Base-by-base conservation (phyloP, 2,888 invertebrate species). In the Chironomus tentans region DNA sequence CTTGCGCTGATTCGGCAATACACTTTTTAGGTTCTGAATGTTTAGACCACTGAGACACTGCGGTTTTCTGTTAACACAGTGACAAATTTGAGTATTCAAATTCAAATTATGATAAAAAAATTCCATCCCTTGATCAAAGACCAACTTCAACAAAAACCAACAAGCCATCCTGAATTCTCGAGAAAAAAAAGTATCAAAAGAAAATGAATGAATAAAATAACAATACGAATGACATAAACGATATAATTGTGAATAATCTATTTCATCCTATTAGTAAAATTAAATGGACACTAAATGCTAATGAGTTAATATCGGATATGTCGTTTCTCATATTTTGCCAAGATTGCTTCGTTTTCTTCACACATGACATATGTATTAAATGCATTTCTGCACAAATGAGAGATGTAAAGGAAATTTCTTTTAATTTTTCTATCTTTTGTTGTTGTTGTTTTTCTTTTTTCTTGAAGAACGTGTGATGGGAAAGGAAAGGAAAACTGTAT, bases 321-420 rank as follows among this genome's bases (percentile, higher is more conserved):
- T 56, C 21, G 47, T 70, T 38, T 70, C 70, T 70, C 70, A 50
- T 70, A 56, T 56, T 56, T 56, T 18, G 70, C 70, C 70, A 70
- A 70, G 28, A 70, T 21, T 50, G 10, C 21, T 13, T 56, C 15
- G 18, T 56, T 56, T 56, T 38, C 38, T 18, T 56, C 56, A 15
- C 56, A 56, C 56, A 56, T 56, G 56, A 56, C n/a, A 56, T 15
- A 56, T 56, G 56, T 56, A 56, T 56, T 48, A 50, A 24, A 70
- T 70, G 50, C 50, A 70, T 10, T 50, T 68, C n/a, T 68, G 68
- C 6, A 50, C 50, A 50, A 12, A 22, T 48, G 21, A 47, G 7
- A 70, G 28, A n/a, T 50, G 50, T 6, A 18, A 50, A 70, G 62
- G 18, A 56, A 56, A 56, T 56, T 56, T 56, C 18, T 18, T 56